Conservation (phyloP, 2,888 invertebrate species). For the Augiades crinisus region DNA sequence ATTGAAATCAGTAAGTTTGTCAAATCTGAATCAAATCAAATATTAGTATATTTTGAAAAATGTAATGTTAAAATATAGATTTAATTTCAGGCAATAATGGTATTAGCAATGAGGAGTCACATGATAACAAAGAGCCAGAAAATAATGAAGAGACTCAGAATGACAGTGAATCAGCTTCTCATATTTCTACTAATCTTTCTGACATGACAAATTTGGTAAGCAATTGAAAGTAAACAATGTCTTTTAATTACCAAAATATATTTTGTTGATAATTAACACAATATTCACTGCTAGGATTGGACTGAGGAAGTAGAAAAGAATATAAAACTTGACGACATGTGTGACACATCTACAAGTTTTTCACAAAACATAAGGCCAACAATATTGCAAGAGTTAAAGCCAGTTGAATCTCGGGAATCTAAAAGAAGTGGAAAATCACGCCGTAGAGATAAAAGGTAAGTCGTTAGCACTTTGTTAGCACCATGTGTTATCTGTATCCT, state of each 20-base stretch:
- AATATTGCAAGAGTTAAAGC: conserved; percentile 54
- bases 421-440: conserved; percentile 61
- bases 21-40: too few species aligned
- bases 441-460: conserved; percentile 67
- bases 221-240: conserved; percentile 18
- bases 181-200: conserved; percentile 60
- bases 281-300: conserved; percentile 59
- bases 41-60: too few species aligned
- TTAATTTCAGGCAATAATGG: too few species aligned
- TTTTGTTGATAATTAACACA: not conserved
- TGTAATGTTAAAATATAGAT: too few species aligned
- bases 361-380: conserved; percentile 53
- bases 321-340: conserved; percentile 66
- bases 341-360: conserved; percentile 63
- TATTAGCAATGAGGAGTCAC: conserved; percentile 37
- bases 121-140: conserved; percentile 39
- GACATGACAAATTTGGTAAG: conserved; percentile 71
- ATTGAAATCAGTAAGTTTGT: conserved; percentile 55
- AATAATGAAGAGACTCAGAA: conserved; percentile 46
- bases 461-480: not conserved
- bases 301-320: conserved; percentile 76
- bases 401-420: conserved; percentile 52
- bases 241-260: too few species aligned
- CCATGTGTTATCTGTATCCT: not conserved
- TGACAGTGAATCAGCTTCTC: conserved; percentile 62